A percentile compares a stretch with the other conserved stretches of the same genome.
phyloP scores from a whole-genome alignment of 2,888 invertebrate species.

The Conops quadrifasciatus region DNA sequence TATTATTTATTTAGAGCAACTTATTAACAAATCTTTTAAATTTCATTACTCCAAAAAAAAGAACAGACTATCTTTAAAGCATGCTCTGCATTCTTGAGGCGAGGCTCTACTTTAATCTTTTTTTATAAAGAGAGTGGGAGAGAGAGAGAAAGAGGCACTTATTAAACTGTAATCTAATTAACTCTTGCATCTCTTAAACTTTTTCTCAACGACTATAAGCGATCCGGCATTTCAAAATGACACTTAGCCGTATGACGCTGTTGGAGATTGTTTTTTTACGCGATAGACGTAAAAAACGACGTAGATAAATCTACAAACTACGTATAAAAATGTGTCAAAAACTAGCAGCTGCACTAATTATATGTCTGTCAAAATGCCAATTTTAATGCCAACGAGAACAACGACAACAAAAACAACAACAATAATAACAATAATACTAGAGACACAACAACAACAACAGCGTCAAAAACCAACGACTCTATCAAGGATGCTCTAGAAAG shows the following conservation, averaged over 20 bases:
- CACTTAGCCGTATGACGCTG: neutral
- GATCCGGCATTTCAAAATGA: neutral
- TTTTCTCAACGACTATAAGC: neutral
- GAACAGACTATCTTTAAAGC: too few relatives aligned
- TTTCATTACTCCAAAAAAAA: too few relatives aligned
- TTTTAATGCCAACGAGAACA: conserved; percentile 45
- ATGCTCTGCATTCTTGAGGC: too few relatives aligned
- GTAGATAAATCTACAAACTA: neutral
- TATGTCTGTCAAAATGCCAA: conserved; percentile 52
- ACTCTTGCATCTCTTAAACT: neutral
- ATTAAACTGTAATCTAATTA: too few relatives aligned
- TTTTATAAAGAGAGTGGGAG: too few relatives aligned
- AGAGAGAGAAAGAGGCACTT: too few relatives aligned
- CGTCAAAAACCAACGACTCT: conserved; percentile 26
- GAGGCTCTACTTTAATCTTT: too few relatives aligned
- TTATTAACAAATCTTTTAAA: too few relatives aligned
- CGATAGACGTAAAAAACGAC: conserved; percentile 4
- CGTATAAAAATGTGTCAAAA: neutral
- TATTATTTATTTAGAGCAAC: too few relatives aligned
- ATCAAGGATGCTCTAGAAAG: conserved; percentile 26
- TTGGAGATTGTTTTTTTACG: neutral
- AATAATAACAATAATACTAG: too few relatives aligned
- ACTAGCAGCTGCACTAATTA: conserved; percentile 49
- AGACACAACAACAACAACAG: conserved; percentile 11
- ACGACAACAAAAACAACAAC: neutral